Conservation (phyloP, 2,888 invertebrate species). For the Rhyacophila evoluta region DNA sequence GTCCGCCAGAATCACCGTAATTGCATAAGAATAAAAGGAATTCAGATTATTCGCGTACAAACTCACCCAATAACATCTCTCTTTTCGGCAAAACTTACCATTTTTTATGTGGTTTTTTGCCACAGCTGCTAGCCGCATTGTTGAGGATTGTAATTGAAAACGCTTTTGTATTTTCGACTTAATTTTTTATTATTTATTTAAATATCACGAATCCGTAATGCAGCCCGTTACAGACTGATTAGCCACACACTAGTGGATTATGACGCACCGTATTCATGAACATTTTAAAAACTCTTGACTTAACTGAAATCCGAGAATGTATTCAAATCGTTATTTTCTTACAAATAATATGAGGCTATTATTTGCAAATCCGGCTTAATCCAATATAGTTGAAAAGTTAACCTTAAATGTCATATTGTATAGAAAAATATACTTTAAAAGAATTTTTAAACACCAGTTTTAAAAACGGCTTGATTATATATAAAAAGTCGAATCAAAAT, state of each 20-base stretch:
- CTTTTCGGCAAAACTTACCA: not conserved
- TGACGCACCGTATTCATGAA: not conserved
- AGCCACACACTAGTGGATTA: not conserved
- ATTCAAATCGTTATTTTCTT: no score
- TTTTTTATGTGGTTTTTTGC: not conserved
- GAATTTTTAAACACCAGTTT: no score
- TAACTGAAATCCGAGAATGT: no score
- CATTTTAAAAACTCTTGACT: no score
- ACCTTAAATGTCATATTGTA: no score
- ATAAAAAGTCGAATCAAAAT: no score
- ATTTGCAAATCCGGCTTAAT: no score
- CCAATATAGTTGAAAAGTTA: no score
- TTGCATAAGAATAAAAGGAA: constrained; percentile 37
- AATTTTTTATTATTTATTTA: not conserved
- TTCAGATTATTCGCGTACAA: constrained; percentile 19
- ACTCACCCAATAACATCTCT: not conserved
- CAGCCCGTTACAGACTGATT: not conserved
- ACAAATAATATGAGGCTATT: no score
- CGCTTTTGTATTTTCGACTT: not conserved
- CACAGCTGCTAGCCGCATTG: constrained; percentile 18
- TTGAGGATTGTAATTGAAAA: constrained; percentile 14
- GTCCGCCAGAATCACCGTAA: constrained; percentile 34
- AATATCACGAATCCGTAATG: not conserved
- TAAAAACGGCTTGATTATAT: no score
- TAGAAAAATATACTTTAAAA: no score